Conservation (phyloP, 1,140 invertebrate species). For the Anagrus nilaparvatae region DNA sequence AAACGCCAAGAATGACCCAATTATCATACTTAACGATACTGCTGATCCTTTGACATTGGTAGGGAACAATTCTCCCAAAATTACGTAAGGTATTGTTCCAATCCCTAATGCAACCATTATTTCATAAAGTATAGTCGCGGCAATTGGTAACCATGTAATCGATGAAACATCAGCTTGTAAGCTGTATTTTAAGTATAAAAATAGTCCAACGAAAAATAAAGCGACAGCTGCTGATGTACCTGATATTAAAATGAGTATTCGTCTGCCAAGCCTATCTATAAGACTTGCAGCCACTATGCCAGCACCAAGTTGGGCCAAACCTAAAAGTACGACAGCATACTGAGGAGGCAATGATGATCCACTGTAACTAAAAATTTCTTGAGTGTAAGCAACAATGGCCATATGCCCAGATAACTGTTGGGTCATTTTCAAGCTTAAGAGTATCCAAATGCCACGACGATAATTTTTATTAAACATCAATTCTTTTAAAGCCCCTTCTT, state of each 20-base stretch:
- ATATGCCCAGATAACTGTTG: slow-evolving; percentile 70
- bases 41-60: slow-evolving; percentile 44
- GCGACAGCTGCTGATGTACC: slow-evolving; percentile 45
- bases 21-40: slow-evolving; percentile 29
- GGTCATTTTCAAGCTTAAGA: slow-evolving; percentile 55
- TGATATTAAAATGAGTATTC: slow-evolving; percentile 55
- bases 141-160: slow-evolving; percentile 32
- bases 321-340: slow-evolving; percentile 54
- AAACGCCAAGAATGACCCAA: slow-evolving; percentile 46
- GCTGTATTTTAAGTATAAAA: slow-evolving; percentile 39
- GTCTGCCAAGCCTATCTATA: slow-evolving; percentile 60
- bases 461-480: slow-evolving; percentile 47
- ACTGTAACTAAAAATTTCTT: slow-evolving; percentile 61
- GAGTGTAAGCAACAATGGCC: slow-evolving; percentile 63
- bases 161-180: slow-evolving; percentile 22
- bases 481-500: slow-evolving; percentile 46
- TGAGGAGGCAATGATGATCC: slow-evolving; percentile 42
- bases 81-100: slow-evolving; percentile 49
- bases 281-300: slow-evolving; percentile 51
- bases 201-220: slow-evolving; percentile 43
- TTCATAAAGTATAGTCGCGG: slow-evolving; percentile 28
- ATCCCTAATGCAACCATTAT: slow-evolving; percentile 39
- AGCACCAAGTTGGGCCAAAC: slow-evolving; percentile 54
- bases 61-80: slow-evolving; percentile 50
- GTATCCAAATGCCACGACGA: slow-evolving; percentile 55